Evolutionary conservation across 2,888 invertebrate species (phyloP).

Genomic region (Drosophila fungiperda): DNA sequence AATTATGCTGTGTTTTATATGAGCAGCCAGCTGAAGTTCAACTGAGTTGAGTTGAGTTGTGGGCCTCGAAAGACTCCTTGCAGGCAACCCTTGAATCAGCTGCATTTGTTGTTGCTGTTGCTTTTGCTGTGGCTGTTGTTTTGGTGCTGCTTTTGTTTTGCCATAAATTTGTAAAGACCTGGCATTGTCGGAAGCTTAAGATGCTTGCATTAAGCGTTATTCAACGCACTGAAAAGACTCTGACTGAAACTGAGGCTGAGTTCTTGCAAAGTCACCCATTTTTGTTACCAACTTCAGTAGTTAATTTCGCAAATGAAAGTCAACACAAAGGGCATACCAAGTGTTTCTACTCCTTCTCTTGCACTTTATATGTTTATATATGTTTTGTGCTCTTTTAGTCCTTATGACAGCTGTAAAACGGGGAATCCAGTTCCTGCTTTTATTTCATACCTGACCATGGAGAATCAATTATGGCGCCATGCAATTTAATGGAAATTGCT

Average conservation of each 20-base stretch:
- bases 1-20: slow-evolving; percentile 58
- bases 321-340: slow-evolving; percentile 7
- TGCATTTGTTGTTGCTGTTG: slow-evolving; percentile 34
- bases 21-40: slow-evolving; percentile 54
- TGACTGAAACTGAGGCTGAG: neutral
- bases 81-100: slow-evolving; percentile 58
- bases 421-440: slow-evolving; percentile 21
- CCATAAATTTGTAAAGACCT: slow-evolving; percentile 56
- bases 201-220: slow-evolving; percentile 64
- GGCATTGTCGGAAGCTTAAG: slow-evolving; percentile 33
- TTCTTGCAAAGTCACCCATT: neutral
- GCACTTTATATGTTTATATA: neutral
- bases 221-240: slow-evolving; percentile 50
- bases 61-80: slow-evolving; percentile 52
- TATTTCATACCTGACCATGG: slow-evolving; percentile 51
- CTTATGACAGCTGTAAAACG: slow-evolving; percentile 19
- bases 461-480: slow-evolving; percentile 61
- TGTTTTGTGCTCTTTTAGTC: neutral
- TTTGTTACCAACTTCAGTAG: slow-evolving; percentile 41
- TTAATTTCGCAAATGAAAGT: slow-evolving; percentile 66
- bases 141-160: slow-evolving; percentile 53
- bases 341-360: neutral
- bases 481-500: slow-evolving; percentile 46
- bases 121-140: slow-evolving; percentile 16
- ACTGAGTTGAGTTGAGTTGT: slow-evolving; percentile 48